phyloP scores from a whole-genome alignment of 2,888 invertebrate genomes.

The Quadroppia sp. region DNA sequence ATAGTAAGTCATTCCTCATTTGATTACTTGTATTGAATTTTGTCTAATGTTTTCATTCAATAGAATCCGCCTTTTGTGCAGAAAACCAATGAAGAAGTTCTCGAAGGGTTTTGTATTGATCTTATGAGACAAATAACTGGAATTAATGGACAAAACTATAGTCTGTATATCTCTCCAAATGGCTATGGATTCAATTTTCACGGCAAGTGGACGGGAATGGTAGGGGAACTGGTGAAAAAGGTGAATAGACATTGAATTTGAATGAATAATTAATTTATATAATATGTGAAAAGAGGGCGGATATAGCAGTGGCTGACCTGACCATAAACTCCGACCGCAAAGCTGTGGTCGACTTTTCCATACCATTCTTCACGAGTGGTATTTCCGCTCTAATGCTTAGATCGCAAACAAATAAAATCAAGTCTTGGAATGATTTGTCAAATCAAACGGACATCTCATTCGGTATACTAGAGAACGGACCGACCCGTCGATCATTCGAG shows the following conservation, averaged over 20 bases:
- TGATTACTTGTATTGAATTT: neutral
- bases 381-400: conserved; percentile 6
- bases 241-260: neutral
- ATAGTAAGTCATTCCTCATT: neutral
- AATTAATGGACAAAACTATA: conserved; percentile 10
- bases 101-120: conserved; percentile 27
- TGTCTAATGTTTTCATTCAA: neutral
- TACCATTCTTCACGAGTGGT: conserved; percentile 27
- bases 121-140: neutral
- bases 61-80: conserved; percentile 25
- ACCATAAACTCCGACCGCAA: conserved; percentile 9
- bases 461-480: conserved; percentile 25
- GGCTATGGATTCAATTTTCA: conserved; percentile 30
- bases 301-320: conserved; percentile 16
- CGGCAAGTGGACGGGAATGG: conserved; percentile 29
- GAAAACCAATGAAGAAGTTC: conserved; percentile 17
- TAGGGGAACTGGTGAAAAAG: conserved; percentile 9
- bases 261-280: neutral
- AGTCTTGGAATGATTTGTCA: conserved; percentile 20
- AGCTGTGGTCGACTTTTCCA: conserved; percentile 19
- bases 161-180: neutral
- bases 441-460: conserved; percentile 22
- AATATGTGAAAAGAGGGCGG: neutral
- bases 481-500: neutral
- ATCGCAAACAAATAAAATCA: conserved; percentile 5